Evolutionary conservation across 2,113 vertebrate species (phyloP).

Genomic region (Sceloporus tristichus): DNA sequence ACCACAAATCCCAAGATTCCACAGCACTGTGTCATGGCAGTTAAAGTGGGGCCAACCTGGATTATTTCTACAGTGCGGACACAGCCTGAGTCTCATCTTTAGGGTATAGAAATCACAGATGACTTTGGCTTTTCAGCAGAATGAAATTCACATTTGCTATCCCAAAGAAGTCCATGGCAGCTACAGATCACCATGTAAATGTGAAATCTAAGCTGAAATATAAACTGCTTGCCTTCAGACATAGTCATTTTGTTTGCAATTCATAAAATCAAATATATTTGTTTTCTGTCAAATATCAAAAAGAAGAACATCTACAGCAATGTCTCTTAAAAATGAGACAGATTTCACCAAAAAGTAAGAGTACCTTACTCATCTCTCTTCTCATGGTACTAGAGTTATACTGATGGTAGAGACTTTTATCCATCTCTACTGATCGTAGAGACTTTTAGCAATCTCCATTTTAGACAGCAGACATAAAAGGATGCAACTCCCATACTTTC

Average conservation of each 20-base stretch:
- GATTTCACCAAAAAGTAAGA: not conserved
- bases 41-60: too few relatives aligned
- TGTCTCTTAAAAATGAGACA: not conserved
- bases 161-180: not conserved
- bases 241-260: not conserved
- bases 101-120: not conserved
- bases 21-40: too few relatives aligned
- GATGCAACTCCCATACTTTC: slow-evolving; percentile 8
- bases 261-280: slow-evolving; percentile 2
- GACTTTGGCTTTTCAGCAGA: too few relatives aligned
- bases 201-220: not conserved
- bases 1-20: too few relatives aligned
- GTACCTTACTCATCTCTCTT: not conserved
- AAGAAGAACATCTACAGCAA: not conserved
- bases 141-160: not conserved
- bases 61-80: too few relatives aligned
- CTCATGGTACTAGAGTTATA: not conserved
- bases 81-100: not conserved
- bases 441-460: not conserved
- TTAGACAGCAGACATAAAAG: slow-evolving; percentile 15
- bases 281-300: not conserved
- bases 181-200: not conserved
- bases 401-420: not conserved
- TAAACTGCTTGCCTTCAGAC: not conserved
- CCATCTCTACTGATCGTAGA: not conserved